Conservation (phyloP, 2,797 vertebrate genomes). For the Potorous gilbertii region DNA sequence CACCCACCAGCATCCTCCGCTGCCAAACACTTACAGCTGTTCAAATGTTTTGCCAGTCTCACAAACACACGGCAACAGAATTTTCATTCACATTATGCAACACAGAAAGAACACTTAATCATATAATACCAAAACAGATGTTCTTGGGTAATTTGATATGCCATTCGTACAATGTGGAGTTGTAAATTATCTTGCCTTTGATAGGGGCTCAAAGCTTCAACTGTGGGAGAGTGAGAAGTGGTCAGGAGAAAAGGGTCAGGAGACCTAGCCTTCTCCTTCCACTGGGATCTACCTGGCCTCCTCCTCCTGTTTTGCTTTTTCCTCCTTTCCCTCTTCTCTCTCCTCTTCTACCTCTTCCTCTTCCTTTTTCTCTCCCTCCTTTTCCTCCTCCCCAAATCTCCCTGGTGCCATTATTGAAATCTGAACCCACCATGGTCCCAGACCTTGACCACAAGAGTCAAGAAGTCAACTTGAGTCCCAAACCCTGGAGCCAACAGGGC, state of each 20-base stretch:
- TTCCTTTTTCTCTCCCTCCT: no score
- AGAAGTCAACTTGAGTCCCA: not conserved
- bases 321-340: not conserved
- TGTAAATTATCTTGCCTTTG: slow-evolving; percentile 26
- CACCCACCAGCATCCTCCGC: slow-evolving; percentile 53
- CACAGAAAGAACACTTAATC: slow-evolving; percentile 51
- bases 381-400: not conserved
- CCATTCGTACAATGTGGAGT: not conserved
- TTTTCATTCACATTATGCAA: slow-evolving; percentile 46
- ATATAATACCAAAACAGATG: slow-evolving; percentile 59
- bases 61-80: slow-evolving; percentile 41
- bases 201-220: not conserved
- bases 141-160: slow-evolving; percentile 16
- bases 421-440: not conserved
- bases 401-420: not conserved
- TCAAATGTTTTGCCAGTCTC: slow-evolving; percentile 47
- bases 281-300: not conserved
- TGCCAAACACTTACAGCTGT: slow-evolving; percentile 64
- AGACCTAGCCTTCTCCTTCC: not conserved
- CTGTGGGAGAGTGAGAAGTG: not conserved
- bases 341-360: no score
- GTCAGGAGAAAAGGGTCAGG: not conserved
- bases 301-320: not conserved
- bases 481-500: not conserved
- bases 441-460: not conserved